A percentile compares a stretch with the other conserved stretches of the same genome.
These are phyloP conservation scores for Mirza zaza DNA, from an alignment of 2,113 vertebrate species.

Conservation along the genomic window DNA sequence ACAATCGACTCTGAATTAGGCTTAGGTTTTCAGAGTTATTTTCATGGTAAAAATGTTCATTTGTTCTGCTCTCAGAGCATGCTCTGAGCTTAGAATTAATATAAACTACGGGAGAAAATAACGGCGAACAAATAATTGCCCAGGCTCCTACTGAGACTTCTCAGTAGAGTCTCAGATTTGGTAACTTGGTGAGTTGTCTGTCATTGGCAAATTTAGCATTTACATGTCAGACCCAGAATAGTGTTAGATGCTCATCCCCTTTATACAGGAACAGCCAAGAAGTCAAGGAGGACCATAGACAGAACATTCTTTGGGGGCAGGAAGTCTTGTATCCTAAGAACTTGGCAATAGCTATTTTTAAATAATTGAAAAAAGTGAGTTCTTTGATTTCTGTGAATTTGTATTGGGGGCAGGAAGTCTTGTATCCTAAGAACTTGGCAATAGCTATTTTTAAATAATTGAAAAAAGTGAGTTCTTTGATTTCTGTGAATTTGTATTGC, in stretches of 20 bases:
- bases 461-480: not conserved
- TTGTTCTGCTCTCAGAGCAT: not conserved
- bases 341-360: not conserved
- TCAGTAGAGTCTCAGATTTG: not conserved
- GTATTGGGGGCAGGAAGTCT: not conserved
- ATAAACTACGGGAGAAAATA: conserved; percentile 25
- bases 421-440: not conserved
- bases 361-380: not conserved
- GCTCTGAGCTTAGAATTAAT: conserved; percentile 32
- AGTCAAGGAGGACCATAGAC: not conserved
- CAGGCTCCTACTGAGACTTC: not conserved
- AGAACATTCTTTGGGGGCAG: not conserved
- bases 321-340: not conserved
- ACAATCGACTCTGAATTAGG: not conserved
- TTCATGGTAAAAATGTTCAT: not conserved
- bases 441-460: not conserved
- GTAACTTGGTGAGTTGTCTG: not conserved
- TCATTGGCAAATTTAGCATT: not conserved
- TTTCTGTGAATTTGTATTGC: not conserved
- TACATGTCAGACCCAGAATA: not conserved
- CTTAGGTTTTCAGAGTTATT: conserved; percentile 42
- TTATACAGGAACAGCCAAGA: not conserved
- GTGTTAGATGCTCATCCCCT: not conserved
- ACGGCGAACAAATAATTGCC: not conserved
- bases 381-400: not conserved